Evolutionary conservation across 2,888 invertebrate genomes (phyloP), one percentile per base, ranked within the genome.

Genomic region (Blastobasis lacticolella): DNA sequence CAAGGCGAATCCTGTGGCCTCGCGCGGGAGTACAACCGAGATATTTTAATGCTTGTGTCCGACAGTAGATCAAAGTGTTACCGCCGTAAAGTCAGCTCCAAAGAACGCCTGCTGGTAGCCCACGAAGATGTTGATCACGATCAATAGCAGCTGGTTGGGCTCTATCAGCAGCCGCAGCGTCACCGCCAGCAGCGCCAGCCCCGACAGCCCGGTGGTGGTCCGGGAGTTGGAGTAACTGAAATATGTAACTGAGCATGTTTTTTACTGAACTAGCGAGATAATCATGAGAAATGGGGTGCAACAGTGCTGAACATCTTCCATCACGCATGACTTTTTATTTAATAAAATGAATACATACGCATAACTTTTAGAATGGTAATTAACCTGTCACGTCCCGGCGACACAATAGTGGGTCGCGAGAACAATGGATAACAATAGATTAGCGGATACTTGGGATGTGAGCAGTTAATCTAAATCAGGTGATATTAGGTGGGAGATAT

Each of bases 101-200:
- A 92, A 88, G 75, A 91, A 93, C 0, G 92, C 93, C 71, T 93
- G 93, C 64, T 93, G 91, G 55, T 92, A 73, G 0, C 94, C 94
- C 38, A 92, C 89, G 81, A 92, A 94, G 47, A 93, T 82, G 36
- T 93, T 93, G 49, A 94, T 76, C 5, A 90, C 90, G 57, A 93
- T 85, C 38, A 94, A 76, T 44, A 94, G 77, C 36, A 92, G 64
- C 70, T 92, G 92, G 49, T 90, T 87, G 0, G 89, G 89, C 53
- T 91, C 88, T 54, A 85, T 76, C 61, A 92, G 69, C 54, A 93
- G 89, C 62, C 83, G 86, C 56, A 90, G 63, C 0, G 93, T 93
- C 10, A 91, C 89, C 0, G 80, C 77, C n/a, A 91, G 63, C 0
- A 91, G 71, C 1, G 80, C 77, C 38, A 84, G 45, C 0, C 90